These are phyloP conservation scores for Phylloscopus collybita DNA, from an alignment of 2,797 vertebrate species.

Conservation along the genomic window DNA sequence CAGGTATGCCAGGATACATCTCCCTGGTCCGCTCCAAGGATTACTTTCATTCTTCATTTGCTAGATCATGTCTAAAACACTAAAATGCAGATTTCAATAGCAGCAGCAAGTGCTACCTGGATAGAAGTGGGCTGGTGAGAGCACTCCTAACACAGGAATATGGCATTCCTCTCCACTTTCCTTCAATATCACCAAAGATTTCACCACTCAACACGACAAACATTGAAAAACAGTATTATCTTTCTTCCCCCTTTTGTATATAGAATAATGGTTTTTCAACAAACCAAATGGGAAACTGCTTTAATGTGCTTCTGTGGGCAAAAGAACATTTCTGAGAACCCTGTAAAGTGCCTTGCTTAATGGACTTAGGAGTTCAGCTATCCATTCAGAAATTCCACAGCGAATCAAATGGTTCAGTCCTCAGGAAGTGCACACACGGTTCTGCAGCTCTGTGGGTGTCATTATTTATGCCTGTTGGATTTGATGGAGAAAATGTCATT, in stretches of 20 bases:
- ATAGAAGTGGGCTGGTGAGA: not conserved
- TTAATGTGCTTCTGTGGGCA: constrained; percentile 66
- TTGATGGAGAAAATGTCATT: not conserved
- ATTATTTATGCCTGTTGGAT: not conserved
- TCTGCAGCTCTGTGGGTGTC: not conserved
- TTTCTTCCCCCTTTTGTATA: not conserved
- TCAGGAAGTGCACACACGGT: not conserved
- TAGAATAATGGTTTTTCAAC: constrained; percentile 55
- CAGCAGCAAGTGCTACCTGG: not conserved
- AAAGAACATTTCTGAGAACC: constrained; percentile 20
- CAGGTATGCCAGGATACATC: not conserved
- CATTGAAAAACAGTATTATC: not conserved
- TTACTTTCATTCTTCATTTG: not conserved
- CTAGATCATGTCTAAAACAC: not conserved
- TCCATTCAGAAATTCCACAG: constrained; percentile 64
- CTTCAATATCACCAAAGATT: not conserved
- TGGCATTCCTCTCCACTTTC: accelerated
- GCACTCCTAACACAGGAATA: not conserved
- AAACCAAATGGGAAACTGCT: constrained; percentile 29
- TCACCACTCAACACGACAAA: not conserved
- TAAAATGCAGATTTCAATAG: not conserved
- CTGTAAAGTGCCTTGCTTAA: constrained; percentile 74
- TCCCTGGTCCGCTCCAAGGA: not conserved
- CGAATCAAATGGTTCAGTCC: not conserved
- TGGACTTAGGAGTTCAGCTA: constrained; percentile 68